Conservation (phyloP, 1,140 invertebrate genomes). For the Leptestheria dahalacensis region DNA sequence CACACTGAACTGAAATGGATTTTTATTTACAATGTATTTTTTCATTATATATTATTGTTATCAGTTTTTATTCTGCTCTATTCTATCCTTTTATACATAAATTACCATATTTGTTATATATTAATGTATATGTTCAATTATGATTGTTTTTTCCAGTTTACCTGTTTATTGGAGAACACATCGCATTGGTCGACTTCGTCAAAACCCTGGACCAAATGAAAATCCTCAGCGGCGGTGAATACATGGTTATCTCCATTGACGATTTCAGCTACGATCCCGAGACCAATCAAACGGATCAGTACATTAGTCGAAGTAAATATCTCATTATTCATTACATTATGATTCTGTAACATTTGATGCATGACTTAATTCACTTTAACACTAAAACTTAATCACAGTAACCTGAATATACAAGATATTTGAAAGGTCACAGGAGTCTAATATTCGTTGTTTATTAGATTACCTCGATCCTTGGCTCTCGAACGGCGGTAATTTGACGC, state of each 20-base stretch:
- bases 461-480: slow-evolving; percentile 42
- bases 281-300: slow-evolving; percentile 42
- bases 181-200: slow-evolving; percentile 63
- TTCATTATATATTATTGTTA: neutral
- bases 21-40: neutral
- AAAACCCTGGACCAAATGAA: slow-evolving; percentile 45
- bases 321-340: no score
- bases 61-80: neutral
- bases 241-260: slow-evolving; percentile 70
- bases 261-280: slow-evolving; percentile 65
- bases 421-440: neutral
- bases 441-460: slow-evolving; percentile 32
- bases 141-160: slow-evolving; percentile 49
- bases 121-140: neutral
- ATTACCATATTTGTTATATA: no score
- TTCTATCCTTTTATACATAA: no score
- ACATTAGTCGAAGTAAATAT: slow-evolving; percentile 40
- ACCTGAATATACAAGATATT: no score
- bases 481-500: slow-evolving; percentile 13
- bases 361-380: no score
- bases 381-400: no score
- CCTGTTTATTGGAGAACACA: slow-evolving; percentile 68
- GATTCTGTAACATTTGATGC: no score
- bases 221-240: slow-evolving; percentile 55
- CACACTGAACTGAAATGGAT: neutral